Conservation (phyloP, 2,113 vertebrate genomes). For the Nannobrachium achirus region DNA sequence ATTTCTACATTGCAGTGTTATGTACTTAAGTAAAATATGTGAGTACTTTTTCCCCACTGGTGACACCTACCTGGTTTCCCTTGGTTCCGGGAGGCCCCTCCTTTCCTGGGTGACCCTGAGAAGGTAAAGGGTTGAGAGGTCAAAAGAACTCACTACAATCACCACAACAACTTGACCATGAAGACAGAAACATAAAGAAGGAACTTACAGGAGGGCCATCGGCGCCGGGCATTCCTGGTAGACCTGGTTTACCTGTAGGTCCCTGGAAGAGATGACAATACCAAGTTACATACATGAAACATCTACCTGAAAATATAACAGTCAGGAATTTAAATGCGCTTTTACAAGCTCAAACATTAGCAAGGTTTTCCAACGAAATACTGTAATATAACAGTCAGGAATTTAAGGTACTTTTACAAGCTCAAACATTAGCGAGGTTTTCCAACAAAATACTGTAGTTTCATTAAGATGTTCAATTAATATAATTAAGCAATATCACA, state of each 20-base stretch:
- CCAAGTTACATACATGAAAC: not conserved
- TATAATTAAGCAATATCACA: too few species aligned
- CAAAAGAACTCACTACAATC: not conserved
- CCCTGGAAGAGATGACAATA: constrained; percentile 74
- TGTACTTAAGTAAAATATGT: not conserved
- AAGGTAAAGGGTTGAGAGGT: constrained; percentile 4
- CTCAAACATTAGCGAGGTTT: too few species aligned
- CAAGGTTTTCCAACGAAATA: too few species aligned
- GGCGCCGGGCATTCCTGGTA: constrained; percentile 91
- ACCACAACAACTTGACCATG: too few species aligned
- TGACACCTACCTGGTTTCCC: constrained; percentile 85
- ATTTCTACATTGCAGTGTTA: too few species aligned
- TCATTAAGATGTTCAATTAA: too few species aligned
- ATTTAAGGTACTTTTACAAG: too few species aligned
- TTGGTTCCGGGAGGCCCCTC: constrained; percentile 89
- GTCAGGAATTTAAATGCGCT: too few species aligned
- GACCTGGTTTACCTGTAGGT: constrained; percentile 89
- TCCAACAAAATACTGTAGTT: too few species aligned
- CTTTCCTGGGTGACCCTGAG: constrained; percentile 90
- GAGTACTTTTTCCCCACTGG: too few species aligned
- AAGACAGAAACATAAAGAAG: not conserved
- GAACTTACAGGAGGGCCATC: constrained; percentile 89
- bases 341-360: too few species aligned
- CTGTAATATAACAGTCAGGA: too few species aligned
- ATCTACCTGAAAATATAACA: not conserved